Conservation (phyloP, 1,140 invertebrate genomes). For the Panonychus citri region DNA sequence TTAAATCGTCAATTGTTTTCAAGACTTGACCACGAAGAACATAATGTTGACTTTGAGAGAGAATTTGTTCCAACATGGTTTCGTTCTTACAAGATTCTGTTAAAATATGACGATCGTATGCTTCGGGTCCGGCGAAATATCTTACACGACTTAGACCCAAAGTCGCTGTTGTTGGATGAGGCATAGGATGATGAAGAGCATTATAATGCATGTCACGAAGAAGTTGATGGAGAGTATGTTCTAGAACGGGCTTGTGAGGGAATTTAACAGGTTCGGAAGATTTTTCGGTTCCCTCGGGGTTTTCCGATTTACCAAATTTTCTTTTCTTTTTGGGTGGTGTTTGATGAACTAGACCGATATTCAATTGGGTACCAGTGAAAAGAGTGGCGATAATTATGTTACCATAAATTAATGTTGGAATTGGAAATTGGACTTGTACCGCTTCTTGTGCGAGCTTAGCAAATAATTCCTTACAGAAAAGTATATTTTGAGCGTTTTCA, state of each 20-base stretch:
- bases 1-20: conserved; percentile 77
- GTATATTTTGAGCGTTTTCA: conserved; percentile 83
- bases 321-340: conserved; percentile 22
- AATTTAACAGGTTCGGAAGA: conserved; percentile 18
- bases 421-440: conserved; percentile 66
- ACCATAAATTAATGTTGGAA: conserved; percentile 85
- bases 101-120: conserved; percentile 58
- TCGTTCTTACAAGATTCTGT: conserved; percentile 59
- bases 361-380: conserved; percentile 66
- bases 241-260: conserved; percentile 75
- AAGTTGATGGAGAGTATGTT: conserved; percentile 83
- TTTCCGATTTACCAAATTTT: neutral
- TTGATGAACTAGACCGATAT: conserved; percentile 32
- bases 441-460: conserved; percentile 80
- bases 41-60: conserved; percentile 82
- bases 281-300: conserved; percentile 12
- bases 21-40: conserved; percentile 64
- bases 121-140: conserved; percentile 66
- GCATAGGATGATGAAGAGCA: conserved; percentile 75
- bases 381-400: conserved; percentile 90
- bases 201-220: conserved; percentile 70
- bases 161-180: conserved; percentile 74
- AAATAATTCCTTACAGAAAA: conserved; percentile 93
- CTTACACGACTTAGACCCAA: conserved; percentile 68
- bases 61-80: conserved; percentile 82